These are phyloP conservation scores for Blastomussa wellsi DNA, from an alignment of 92 coral and sea anemone species.

Conservation along the genomic window DNA sequence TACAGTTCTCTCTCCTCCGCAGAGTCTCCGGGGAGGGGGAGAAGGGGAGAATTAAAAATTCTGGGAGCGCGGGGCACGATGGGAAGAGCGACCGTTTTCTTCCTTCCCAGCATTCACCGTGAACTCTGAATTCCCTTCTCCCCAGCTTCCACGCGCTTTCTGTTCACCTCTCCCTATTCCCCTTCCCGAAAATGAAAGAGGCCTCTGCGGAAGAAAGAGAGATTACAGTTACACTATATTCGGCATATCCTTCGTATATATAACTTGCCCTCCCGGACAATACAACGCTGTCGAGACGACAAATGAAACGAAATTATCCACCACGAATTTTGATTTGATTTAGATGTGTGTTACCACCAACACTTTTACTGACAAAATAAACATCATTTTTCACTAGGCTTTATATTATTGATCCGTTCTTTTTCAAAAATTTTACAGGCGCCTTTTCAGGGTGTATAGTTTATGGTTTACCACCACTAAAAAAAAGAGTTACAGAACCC, in stretches of 20 bases:
- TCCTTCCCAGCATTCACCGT: too few species aligned
- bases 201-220: too few species aligned
- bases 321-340: background rate
- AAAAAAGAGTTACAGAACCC: background rate
- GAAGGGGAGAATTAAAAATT: too few species aligned
- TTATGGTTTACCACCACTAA: background rate
- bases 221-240: background rate
- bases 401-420: background rate
- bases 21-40: too few species aligned
- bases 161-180: too few species aligned
- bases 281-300: background rate
- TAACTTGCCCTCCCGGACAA: background rate
- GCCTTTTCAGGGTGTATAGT: background rate
- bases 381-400: background rate
- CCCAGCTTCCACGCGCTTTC: too few species aligned
- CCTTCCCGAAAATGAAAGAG: too few species aligned
- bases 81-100: too few species aligned
- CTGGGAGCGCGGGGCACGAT: too few species aligned
- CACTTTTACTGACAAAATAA: background rate
- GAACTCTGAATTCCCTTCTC: too few species aligned
- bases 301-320: background rate
- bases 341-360: background rate
- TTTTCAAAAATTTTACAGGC: background rate
- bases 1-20: background rate
- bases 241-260: background rate